These are phyloP conservation scores for Nomada hirtipes DNA, from an alignment of 2,888 invertebrate species.

Conservation along the genomic window DNA sequence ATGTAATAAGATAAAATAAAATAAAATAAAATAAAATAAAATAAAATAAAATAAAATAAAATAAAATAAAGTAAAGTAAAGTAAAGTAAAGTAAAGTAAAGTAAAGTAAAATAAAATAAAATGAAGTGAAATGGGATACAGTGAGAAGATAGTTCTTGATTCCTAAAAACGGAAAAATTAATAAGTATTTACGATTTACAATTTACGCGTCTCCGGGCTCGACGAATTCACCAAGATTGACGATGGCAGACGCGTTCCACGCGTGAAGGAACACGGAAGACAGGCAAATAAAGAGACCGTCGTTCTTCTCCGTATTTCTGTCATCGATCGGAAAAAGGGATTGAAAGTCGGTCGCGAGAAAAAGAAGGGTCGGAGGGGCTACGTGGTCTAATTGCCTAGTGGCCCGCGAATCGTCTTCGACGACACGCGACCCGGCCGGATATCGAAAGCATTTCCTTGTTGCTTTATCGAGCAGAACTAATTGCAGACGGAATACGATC, in stretches of 20 bases:
- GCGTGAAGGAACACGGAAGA: background rate
- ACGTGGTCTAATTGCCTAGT: constrained; percentile 60
- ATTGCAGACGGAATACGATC: constrained; percentile 65
- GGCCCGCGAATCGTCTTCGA: constrained; percentile 50
- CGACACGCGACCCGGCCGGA: constrained; percentile 44
- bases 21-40: no score
- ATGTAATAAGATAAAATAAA: no score
- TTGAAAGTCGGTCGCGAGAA: background rate
- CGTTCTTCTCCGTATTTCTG: background rate
- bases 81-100: no score
- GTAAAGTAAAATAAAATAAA: no score
- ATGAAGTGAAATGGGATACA: no score
- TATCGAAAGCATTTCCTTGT: constrained; percentile 69
- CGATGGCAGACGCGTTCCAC: constrained; percentile 5
- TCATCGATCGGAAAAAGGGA: constrained; percentile 24
- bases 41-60: no score
- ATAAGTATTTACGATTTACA: no score
- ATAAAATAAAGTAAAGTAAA: no score
- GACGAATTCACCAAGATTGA: background rate
- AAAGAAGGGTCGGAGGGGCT: background rate
- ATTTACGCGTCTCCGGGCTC: background rate
- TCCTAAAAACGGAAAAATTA: no score
- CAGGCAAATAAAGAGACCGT: constrained; percentile 15
- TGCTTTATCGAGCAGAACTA: constrained; percentile 71
- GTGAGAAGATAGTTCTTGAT: no score